These are phyloP conservation scores for Rutpela maculata DNA, from an alignment of 2,888 invertebrate genomes.

Conservation along the genomic window DNA sequence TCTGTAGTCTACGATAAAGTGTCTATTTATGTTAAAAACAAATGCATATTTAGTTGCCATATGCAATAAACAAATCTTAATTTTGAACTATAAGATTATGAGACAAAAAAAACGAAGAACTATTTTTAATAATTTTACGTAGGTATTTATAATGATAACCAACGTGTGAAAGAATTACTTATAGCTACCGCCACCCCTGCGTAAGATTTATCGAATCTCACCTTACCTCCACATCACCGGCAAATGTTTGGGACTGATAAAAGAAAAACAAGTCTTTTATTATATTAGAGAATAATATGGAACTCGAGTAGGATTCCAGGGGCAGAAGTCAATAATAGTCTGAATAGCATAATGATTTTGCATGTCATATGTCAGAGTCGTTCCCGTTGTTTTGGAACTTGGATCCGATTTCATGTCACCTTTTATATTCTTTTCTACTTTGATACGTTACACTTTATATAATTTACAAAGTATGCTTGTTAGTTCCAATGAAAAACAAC, in stretches of 20 bases:
- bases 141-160: too few species aligned
- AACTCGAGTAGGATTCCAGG: conserved; percentile 23
- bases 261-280: conserved; percentile 30
- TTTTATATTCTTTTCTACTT: conserved; percentile 55
- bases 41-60: too few species aligned
- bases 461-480: conserved; percentile 61
- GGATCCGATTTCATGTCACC: conserved; percentile 57
- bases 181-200: too few species aligned
- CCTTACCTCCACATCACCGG: neutral
- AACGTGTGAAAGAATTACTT: too few species aligned
- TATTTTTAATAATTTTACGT: too few species aligned
- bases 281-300: conserved; percentile 28
- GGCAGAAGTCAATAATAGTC: conserved; percentile 35
- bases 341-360: conserved; percentile 40
- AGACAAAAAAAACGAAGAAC: too few species aligned
- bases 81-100: too few species aligned
- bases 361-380: conserved; percentile 43
- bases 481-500: conserved; percentile 48
- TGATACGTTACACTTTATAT: conserved; percentile 60
- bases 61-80: too few species aligned
- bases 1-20: too few species aligned
- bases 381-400: conserved; percentile 28
- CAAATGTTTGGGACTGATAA: neutral
- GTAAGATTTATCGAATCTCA: neutral
- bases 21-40: too few species aligned